Conservation (phyloP, 2,797 vertebrate species). For the Rhynchotus rufescens region DNA sequence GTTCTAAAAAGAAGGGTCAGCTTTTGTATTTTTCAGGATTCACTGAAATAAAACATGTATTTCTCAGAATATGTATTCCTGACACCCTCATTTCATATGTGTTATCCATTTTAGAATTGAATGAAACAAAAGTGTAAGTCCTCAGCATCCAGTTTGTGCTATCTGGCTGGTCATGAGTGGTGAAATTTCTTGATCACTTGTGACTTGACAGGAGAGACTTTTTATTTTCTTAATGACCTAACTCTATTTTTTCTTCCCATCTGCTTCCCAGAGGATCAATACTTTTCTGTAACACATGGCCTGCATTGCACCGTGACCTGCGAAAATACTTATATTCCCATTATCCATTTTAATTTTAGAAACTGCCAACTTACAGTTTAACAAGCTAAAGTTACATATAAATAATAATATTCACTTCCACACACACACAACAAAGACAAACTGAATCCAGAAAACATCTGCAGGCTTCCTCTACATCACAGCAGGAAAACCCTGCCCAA, state of each 20-base stretch:
- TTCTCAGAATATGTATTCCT: not conserved
- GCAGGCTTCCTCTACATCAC: not conserved
- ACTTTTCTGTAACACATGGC: not conserved
- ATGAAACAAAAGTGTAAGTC: not conserved
- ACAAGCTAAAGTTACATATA: not conserved
- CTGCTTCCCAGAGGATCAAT: not conserved
- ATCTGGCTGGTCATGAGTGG: not conserved
- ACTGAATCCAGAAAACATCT: not conserved
- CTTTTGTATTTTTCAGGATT: not conserved
- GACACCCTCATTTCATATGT: not conserved
- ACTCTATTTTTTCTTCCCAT: conserved; percentile 27
- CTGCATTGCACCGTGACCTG: not conserved
- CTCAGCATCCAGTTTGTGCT: not conserved
- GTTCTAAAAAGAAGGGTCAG: not conserved
- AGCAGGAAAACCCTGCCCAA: not conserved
- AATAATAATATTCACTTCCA: not conserved
- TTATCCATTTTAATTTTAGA: conserved; percentile 22
- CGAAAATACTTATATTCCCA: not conserved
- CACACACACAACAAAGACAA: not conserved
- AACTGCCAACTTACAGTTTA: conserved; percentile 21
- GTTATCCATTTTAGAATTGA: not conserved
- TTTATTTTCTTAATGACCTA: conserved; percentile 46
- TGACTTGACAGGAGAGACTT: conserved; percentile 4
- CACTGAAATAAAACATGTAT: not conserved
- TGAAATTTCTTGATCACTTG: conserved; percentile 9